phyloP scores from a whole-genome alignment of 1,140 invertebrate genomes.

The Euschistus heros region DNA sequence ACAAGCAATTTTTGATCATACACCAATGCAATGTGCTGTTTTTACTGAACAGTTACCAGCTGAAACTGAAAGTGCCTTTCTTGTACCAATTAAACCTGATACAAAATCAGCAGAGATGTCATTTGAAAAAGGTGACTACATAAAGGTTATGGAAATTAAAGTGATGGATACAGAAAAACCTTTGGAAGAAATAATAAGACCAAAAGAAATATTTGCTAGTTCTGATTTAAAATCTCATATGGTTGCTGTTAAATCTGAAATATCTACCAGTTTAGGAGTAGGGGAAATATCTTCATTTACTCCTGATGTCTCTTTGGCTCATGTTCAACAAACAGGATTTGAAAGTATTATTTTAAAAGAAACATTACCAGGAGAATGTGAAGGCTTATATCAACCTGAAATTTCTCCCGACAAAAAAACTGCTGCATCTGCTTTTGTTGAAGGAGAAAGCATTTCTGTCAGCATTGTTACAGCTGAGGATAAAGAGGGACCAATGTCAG shows the following conservation, averaged over 20 bases:
- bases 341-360: slow-evolving; percentile 43
- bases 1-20: slow-evolving; percentile 31
- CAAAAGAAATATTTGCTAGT: slow-evolving; percentile 35
- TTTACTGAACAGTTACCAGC: slow-evolving; percentile 42
- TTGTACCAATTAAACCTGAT: slow-evolving; percentile 23
- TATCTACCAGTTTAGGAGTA: slow-evolving; percentile 35
- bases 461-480: slow-evolving; percentile 32
- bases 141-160: slow-evolving; percentile 28
- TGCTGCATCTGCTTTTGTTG: slow-evolving; percentile 35
- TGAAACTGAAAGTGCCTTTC: slow-evolving; percentile 32
- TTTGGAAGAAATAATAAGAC: slow-evolving; percentile 31
- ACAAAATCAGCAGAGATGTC: slow-evolving; percentile 26
- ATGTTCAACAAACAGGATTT: slow-evolving; percentile 34
- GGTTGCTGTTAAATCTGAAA: slow-evolving; percentile 43
- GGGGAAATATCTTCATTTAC: slow-evolving; percentile 34
- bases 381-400: slow-evolving; percentile 37
- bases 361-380: slow-evolving; percentile 40
- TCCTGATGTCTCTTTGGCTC: slow-evolving; percentile 35
- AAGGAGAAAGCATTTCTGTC: slow-evolving; percentile 38
- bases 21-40: slow-evolving; percentile 42
- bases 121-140: slow-evolving; percentile 28
- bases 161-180: slow-evolving; percentile 35
- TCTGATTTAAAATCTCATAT: slow-evolving; percentile 40
- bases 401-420: slow-evolving; percentile 33
- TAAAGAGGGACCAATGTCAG: slow-evolving; percentile 28